These are phyloP conservation scores for Mesoligia furuncula DNA, from an alignment of 2,888 invertebrate genomes.

Conservation along the genomic window DNA sequence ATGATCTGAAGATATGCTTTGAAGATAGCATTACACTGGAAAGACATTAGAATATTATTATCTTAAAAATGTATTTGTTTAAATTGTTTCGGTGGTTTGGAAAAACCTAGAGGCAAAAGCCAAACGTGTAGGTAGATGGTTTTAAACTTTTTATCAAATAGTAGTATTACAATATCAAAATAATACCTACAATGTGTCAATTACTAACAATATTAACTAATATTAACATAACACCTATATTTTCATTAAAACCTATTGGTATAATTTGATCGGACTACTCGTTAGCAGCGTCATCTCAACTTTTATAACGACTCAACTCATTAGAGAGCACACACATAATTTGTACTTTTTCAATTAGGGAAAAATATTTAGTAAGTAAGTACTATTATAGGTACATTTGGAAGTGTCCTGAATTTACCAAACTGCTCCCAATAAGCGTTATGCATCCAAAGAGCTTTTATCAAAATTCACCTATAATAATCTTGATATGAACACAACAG, in stretches of 20 bases:
- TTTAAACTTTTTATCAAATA: slow-evolving; percentile 9
- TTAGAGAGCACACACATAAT: too few species aligned
- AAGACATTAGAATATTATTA: slow-evolving; percentile 1
- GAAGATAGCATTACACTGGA: not conserved
- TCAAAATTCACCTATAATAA: too few species aligned
- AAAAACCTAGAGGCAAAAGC: not conserved
- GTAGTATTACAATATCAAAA: too few species aligned
- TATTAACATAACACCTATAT: not conserved
- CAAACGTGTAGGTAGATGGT: not conserved
- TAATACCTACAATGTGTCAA: not conserved
- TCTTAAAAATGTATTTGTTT: not conserved
- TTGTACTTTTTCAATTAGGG: too few species aligned
- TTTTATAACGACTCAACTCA: not conserved
- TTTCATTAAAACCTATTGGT: not conserved
- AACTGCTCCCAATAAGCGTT: too few species aligned
- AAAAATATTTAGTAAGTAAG: too few species aligned
- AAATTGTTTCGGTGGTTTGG: not conserved
- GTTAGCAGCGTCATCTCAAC: not conserved
- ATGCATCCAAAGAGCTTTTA: too few species aligned
- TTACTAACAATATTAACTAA: too few species aligned
- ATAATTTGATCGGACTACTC: not conserved
- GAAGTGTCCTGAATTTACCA: too few species aligned
- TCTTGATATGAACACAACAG: too few species aligned
- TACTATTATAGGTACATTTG: too few species aligned
- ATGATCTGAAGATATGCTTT: not conserved